Evolutionary conservation across 2,888 invertebrate genomes (phyloP).

Genomic region (Mythimna loreyi): DNA sequence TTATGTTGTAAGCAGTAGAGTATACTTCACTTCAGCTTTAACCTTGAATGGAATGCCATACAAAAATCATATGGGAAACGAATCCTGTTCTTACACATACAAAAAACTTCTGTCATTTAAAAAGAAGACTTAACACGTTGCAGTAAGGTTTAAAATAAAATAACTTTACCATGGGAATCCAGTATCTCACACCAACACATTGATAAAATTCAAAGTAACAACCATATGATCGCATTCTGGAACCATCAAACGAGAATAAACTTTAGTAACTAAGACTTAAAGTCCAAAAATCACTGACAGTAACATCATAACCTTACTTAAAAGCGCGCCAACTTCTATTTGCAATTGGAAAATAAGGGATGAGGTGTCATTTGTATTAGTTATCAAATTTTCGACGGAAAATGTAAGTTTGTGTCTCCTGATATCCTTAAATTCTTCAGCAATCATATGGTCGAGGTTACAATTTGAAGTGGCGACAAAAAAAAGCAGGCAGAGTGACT

Average conservation of each 20-base stretch:
- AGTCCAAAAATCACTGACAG: constrained; percentile 44
- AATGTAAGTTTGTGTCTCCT: constrained; percentile 43
- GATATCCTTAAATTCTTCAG: constrained; percentile 62
- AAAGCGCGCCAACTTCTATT: constrained; percentile 57
- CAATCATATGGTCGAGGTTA: constrained; percentile 62
- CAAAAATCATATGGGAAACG: constrained; percentile 88
- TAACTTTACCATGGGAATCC: constrained; percentile 55
- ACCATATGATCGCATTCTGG: constrained; percentile 78
- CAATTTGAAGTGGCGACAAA: constrained; percentile 46
- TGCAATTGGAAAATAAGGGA: constrained; percentile 47
- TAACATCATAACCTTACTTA: constrained; percentile 41
- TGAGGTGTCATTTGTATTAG: constrained; percentile 35
- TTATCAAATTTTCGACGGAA: constrained; percentile 30
- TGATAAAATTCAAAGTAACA: constrained; percentile 78
- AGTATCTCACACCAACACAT: constrained; percentile 76
- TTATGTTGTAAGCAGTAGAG: constrained; percentile 35
- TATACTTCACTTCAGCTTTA: constrained; percentile 53
- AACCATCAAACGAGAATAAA: constrained; percentile 43
- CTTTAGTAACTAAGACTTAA: rapidly evolving
- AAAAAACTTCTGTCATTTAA: constrained; percentile 24
- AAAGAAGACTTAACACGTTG: constrained; percentile 32
- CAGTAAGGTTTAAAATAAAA: constrained; percentile 51
- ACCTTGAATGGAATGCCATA: constrained; percentile 82
- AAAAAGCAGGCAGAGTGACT: constrained; percentile 42
- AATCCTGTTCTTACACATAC: constrained; percentile 82